Percentiles rank a stretch among this genome's conserved stretches.
These are phyloP conservation scores for Hylyphantes graminicola DNA, from an alignment of 1,140 invertebrate genomes.

Conservation along the genomic window DNA sequence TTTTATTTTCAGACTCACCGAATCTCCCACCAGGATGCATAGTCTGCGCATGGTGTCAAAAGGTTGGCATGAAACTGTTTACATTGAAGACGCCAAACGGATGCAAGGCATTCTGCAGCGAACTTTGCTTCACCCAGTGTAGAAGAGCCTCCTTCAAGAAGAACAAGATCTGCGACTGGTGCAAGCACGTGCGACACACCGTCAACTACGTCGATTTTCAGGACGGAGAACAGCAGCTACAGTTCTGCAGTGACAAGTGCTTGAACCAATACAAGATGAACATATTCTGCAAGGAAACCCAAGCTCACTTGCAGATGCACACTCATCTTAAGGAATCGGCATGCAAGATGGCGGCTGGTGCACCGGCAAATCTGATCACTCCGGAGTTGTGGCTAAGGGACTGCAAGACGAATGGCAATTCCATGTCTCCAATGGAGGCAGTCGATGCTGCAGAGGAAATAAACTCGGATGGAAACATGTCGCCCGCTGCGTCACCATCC, in stretches of 20 bases:
- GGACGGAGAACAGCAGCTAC: constrained; percentile 71
- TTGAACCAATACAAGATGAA: constrained; percentile 96
- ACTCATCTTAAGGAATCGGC: constrained; percentile 74
- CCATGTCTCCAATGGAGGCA: constrained; percentile 3
- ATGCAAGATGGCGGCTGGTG: constrained; percentile 61
- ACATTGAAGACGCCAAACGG: constrained; percentile 66
- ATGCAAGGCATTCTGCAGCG: constrained; percentile 79
- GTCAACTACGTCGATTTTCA: constrained; percentile 91
- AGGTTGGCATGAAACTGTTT: constrained; percentile 68
- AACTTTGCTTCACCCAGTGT: constrained; percentile 89
- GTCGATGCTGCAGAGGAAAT: constrained; percentile 37
- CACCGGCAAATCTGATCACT: constrained; percentile 76
- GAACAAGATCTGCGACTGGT: constrained; percentile 94
- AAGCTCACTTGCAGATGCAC: constrained; percentile 87
- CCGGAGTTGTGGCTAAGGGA: constrained; percentile 87
- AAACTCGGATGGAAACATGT: constrained; percentile 37
- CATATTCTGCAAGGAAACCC: constrained; percentile 91
- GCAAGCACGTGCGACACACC: constrained; percentile 86
- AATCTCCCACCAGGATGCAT: constrained; percentile 63
- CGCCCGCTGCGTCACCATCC: constrained; percentile 20
- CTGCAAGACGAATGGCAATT: constrained; percentile 58
- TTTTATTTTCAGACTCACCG: constrained; percentile 55
- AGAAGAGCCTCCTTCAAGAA: constrained; percentile 88
- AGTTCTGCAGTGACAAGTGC: constrained; percentile 84
- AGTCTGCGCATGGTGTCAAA: constrained; percentile 72